Base-by-base conservation (phyloP, 1,140 invertebrate genomes). In the Aleiodes sp. region DNA sequence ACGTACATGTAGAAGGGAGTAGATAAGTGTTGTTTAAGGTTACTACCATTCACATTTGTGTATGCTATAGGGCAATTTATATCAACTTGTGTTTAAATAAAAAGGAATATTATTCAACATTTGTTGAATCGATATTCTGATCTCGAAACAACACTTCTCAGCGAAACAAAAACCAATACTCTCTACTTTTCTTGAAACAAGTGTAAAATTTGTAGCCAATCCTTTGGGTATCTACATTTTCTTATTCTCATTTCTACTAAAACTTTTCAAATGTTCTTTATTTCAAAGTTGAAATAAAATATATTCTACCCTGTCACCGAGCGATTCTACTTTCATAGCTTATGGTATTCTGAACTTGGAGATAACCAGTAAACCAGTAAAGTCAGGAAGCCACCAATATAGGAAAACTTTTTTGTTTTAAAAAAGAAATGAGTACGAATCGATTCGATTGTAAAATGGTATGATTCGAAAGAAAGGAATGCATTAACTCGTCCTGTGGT, bases 401-500 rank as follows among this genome's bases (percentile, higher is more conserved):
- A 9, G 60, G 10, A 60, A 35, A 29, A 29, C 24, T 60, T 35
- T 33, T 26, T 21, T 63, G 19, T 39, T 37, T 21, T 12, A 46
- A 14, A 37, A 35, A 14, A 31, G 26, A 35, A 31, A 60, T 31
- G 28, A 31, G 57, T 46, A 21, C n/a, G 46, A 29, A 31, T 46
- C 63, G 37, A 46, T 46, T 33, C 33, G 26, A 21, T 26, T 21
- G 31, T 61, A 46, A 26, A 46, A 28, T 26, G 21, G 39, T 35
- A 28, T 68, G 66, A 39, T 35, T 59, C 35, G 39, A 70, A 64
- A 52, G 66, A 68, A 24, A 68, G 39, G 59, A 68, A 68, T 68
- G 66, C 59, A 68, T 68, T 68, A 62, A 68, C 57, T 37, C 66
- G 37, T 46, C 66, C 16, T 31, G 35, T 2, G 31, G 43, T 33